phyloP scores from a whole-genome alignment of 2,888 invertebrate species.

The Protodeltote pygarga region DNA sequence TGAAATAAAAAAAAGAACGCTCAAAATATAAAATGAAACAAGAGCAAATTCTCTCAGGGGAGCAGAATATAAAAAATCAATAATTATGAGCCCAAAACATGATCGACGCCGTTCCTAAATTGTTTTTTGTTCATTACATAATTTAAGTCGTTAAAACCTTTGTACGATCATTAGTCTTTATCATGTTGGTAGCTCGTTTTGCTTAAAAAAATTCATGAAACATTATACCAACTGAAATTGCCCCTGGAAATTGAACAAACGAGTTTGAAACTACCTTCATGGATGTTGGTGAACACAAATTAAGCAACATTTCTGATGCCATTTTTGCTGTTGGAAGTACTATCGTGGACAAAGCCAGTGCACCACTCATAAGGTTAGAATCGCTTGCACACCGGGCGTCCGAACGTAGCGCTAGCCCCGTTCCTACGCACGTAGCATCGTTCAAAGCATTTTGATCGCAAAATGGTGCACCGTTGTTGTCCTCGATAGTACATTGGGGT shows the following conservation, averaged over 20 bases:
- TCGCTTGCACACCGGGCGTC: too few relatives aligned
- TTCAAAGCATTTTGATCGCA: too few relatives aligned
- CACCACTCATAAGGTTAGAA: too few relatives aligned
- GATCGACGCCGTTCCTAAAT: conserved; percentile 22
- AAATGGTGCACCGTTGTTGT: too few relatives aligned
- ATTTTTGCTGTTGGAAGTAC: conserved; percentile 60
- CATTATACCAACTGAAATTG: conserved; percentile 36
- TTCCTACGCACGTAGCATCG: too few relatives aligned
- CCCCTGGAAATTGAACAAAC: conserved; percentile 47
- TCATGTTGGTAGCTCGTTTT: conserved; percentile 19
- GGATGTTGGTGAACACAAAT: conserved; percentile 54
- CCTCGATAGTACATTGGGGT: conserved; percentile 48
- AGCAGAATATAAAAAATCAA: conserved; percentile 21
- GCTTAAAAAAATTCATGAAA: conserved; percentile 20
- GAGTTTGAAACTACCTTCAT: conserved; percentile 54
- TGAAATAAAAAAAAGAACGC: conserved; percentile 8
- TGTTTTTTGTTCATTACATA: conserved; percentile 31
- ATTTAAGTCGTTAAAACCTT: conserved; percentile 33
- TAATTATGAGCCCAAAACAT: conserved; percentile 11
- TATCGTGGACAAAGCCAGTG: too few relatives aligned
- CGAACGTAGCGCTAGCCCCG: too few relatives aligned
- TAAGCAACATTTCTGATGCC: conserved; percentile 58
- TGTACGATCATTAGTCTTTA: conserved; percentile 39
- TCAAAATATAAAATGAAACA: conserved; percentile 10
- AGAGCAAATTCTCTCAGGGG: conserved; percentile 6